A percentile compares a stretch with the other conserved stretches of the same genome.
Conservation (phyloP, 2,113 vertebrate genomes). For the Sceloporus undulatus region DNA sequence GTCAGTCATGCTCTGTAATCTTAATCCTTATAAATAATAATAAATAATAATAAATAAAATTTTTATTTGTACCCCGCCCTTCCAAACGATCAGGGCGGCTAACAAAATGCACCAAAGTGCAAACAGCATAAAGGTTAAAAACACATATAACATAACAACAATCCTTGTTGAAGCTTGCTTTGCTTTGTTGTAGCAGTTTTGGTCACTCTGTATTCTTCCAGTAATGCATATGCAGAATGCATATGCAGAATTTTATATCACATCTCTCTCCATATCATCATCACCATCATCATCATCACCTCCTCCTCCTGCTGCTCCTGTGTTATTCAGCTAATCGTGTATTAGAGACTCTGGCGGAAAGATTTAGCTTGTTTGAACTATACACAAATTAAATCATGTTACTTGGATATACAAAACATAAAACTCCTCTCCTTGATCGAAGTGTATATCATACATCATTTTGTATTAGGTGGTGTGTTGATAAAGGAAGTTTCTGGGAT, state of each 20-base stretch:
- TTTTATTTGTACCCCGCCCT: too few species aligned
- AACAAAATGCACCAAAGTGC: too few species aligned
- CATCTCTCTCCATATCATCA: background rate
- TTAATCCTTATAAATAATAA: constrained; percentile 4
- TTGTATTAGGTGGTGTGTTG: too few species aligned
- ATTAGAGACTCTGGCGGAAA: constrained; percentile 32
- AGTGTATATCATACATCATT: too few species aligned
- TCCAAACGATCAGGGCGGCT: too few species aligned
- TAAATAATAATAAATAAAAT: too few species aligned
- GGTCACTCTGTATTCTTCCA: constrained; percentile 54
- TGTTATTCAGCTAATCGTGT: constrained; percentile 1
- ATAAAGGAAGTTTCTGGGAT: too few species aligned
- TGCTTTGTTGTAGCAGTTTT: background rate
- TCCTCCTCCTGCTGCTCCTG: background rate
- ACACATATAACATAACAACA: too few species aligned
- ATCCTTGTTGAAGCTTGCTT: constrained; percentile 11
- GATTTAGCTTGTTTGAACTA: constrained; percentile 18
- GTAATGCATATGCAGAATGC: constrained; percentile 12
- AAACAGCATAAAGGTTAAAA: too few species aligned
- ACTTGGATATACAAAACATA: constrained; percentile 3
- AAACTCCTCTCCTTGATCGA: too few species aligned
- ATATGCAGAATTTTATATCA: too few species aligned
- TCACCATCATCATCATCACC: too few species aligned
- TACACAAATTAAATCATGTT: constrained; percentile 39
- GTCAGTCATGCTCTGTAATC: constrained; percentile 44